Evolutionary conservation across 2,888 invertebrate genomes (phyloP).

Genomic region (Dryobota labecula): DNA sequence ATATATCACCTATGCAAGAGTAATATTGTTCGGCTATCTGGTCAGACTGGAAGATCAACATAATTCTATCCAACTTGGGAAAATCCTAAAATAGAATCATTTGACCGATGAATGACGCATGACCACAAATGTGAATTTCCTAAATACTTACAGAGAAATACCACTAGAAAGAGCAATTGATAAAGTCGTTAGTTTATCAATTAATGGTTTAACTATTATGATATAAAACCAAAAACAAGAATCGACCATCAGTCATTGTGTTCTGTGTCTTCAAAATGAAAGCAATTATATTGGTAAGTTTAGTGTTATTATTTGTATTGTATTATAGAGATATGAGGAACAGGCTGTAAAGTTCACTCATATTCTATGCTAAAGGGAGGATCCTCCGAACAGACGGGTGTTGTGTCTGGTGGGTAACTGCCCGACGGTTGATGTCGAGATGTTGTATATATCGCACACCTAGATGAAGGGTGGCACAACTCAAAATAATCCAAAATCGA

Average conservation of each 20-base stretch:
- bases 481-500: too few species aligned
- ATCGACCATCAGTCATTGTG: conserved; percentile 31
- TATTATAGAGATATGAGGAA: too few species aligned
- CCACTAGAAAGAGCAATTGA: conserved; percentile 36
- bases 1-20: not conserved
- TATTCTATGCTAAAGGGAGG: too few species aligned
- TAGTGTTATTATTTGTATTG: not conserved
- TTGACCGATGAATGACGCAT: conserved; percentile 30
- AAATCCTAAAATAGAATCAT: conserved; percentile 22
- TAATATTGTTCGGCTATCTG: not conserved
- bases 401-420: too few species aligned
- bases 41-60: not conserved
- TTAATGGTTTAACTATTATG: conserved; percentile 26
- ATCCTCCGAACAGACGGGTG: too few species aligned
- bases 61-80: conserved; percentile 6
- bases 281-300: conserved; percentile 51
- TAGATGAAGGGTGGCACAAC: too few species aligned
- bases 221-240: conserved; percentile 55
- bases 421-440: too few species aligned
- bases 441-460: too few species aligned
- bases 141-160: conserved; percentile 49
- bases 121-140: conserved; percentile 46
- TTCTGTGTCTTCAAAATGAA: conserved; percentile 54
- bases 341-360: too few species aligned
- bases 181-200: conserved; percentile 51